These are phyloP conservation scores for Characodon lateralis DNA, from an alignment of 2,797 vertebrate genomes.

Conservation along the genomic window DNA sequence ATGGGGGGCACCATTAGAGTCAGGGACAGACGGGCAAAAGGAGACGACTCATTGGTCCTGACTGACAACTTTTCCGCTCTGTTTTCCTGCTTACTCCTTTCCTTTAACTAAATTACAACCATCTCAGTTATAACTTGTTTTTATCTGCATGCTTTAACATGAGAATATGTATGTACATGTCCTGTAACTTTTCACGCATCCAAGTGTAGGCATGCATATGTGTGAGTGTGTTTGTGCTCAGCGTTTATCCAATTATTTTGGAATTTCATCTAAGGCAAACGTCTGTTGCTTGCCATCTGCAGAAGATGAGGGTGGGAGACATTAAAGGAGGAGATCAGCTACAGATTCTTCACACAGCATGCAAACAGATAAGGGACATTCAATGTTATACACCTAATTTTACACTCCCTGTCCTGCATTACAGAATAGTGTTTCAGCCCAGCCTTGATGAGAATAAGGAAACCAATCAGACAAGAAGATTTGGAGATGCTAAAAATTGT, in stretches of 20 bases:
- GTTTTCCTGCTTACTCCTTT: slow-evolving; percentile 21
- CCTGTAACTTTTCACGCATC: slow-evolving; percentile 39
- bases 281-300: slow-evolving; percentile 79
- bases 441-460: neutral
- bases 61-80: slow-evolving; percentile 65
- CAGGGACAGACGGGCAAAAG: slow-evolving; percentile 66
- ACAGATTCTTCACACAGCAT: slow-evolving; percentile 41
- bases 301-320: slow-evolving; percentile 67
- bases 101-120: slow-evolving; percentile 24
- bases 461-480: slow-evolving; percentile 18
- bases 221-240: slow-evolving; percentile 5
- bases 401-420: slow-evolving; percentile 14
- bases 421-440: slow-evolving; percentile 11
- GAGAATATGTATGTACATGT: slow-evolving; percentile 38
- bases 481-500: slow-evolving; percentile 5
- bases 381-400: slow-evolving; percentile 4
- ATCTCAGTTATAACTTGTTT: slow-evolving; percentile 49
- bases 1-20: slow-evolving; percentile 74
- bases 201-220: slow-evolving; percentile 33
- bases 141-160: slow-evolving; percentile 41
- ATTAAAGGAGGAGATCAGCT: slow-evolving; percentile 61
- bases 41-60: slow-evolving; percentile 70
- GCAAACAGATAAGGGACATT: slow-evolving; percentile 4
- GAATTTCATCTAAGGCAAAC: slow-evolving; percentile 71
- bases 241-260: slow-evolving; percentile 78